phyloP scores from a whole-genome alignment of 2,113 vertebrate genomes.

The Aramus guarauna region DNA sequence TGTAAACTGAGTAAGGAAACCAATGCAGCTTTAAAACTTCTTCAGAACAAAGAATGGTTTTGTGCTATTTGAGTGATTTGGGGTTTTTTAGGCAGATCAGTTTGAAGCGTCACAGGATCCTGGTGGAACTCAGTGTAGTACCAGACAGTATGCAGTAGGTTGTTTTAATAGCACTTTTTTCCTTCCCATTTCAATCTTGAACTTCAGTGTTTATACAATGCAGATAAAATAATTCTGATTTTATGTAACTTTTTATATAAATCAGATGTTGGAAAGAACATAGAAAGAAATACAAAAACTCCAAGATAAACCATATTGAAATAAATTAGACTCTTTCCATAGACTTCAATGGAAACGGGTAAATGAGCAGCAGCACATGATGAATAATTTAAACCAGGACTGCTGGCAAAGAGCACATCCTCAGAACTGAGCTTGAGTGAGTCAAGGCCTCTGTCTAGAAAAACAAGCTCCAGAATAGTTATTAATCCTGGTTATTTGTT shows the following conservation, averaged over 20 bases:
- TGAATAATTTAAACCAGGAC: conserved; percentile 2
- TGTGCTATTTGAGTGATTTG: not conserved
- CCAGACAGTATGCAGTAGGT: not conserved
- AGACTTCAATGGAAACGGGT: not conserved
- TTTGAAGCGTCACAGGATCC: not conserved
- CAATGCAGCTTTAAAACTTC: not conserved
- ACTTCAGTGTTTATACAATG: not conserved
- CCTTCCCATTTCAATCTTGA: not conserved
- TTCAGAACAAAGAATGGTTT: not conserved
- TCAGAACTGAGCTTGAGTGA: not conserved
- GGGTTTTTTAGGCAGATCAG: not conserved
- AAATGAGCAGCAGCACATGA: not conserved
- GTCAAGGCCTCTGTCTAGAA: not conserved
- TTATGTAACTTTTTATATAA: not conserved
- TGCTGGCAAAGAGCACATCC: not conserved
- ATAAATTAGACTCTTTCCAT: not conserved
- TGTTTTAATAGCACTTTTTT: not conserved
- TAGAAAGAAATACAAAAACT: not conserved
- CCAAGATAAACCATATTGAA: not conserved
- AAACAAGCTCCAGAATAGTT: not conserved
- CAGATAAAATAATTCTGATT: not conserved
- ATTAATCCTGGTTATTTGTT: not conserved
- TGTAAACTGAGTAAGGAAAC: not conserved
- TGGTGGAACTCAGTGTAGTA: not conserved
- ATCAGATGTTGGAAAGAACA: not conserved